Evolutionary conservation across 2,113 vertebrate species (phyloP), one percentile per base, ranked within the genome.

Genomic region (Chitala chitala): DNA sequence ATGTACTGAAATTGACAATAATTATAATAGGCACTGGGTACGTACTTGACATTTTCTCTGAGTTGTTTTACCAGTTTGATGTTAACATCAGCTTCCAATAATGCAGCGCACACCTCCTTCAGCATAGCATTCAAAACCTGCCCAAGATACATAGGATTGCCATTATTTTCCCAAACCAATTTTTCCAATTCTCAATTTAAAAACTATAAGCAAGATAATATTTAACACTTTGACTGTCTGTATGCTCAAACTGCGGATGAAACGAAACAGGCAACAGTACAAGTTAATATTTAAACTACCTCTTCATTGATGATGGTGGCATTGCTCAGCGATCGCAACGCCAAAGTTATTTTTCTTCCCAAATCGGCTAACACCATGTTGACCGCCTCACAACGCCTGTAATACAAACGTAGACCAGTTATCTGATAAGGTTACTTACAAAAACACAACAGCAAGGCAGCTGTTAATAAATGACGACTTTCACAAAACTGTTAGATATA

Each of bases 251-350:
- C n/a, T n/a, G n/a, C n/a, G n/a, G n/a, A 31, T 31, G 31, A 63
- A 13, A 63, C 58, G 5, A 63, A n/a, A n/a, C 12, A 38, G 15
- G 17, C 33, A 5, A 5, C 29, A 38, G 20, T 26, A 38, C 33
- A 61, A 38, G 9, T 17, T 10, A 5, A 36, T 2, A 61, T 36
- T 61, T 6, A 48, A 79, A 79, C 15, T 84, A 98, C 97, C 95
- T 99, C 97, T 77, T 99, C 97, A 79, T 98, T 99, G 89, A 99
- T 99, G 82, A 99, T 99, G 0, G 97, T 99, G 84, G 97, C 97
- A 80, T 98, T 99, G 92, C 97, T 98, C 90, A 99, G 87, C 0
- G 96, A 99, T 85, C 97, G 94, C 86, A 98, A 89, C 29, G 97
- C 97, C 59, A 96, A 96, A 71, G 97, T 99, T 85, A 98, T 99